These are phyloP conservation scores for Cepaea nemoralis DNA, from an alignment of 1,140 invertebrate genomes.

Conservation along the genomic window DNA sequence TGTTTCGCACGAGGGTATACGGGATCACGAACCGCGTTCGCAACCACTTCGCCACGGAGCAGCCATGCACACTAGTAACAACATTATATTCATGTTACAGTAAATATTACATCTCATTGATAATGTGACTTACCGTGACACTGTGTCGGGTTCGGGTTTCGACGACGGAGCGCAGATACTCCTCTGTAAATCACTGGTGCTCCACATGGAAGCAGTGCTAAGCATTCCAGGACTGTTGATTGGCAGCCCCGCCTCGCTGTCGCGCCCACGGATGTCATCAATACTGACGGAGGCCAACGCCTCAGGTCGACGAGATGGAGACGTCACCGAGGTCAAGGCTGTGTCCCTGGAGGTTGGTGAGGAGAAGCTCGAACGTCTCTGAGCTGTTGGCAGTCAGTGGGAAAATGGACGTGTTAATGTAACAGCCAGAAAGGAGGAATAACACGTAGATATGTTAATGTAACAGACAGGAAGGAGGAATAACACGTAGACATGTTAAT, in stretches of 20 bases:
- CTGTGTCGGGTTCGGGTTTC: constrained; percentile 33
- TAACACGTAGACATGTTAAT: too few relatives aligned
- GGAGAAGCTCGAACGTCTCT: constrained; percentile 13
- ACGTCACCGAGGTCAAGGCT: not conserved
- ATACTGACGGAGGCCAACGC: constrained; percentile 25
- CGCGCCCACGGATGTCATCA: constrained; percentile 7
- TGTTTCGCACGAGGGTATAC: too few relatives aligned
- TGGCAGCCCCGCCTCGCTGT: not conserved
- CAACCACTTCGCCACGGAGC: too few relatives aligned
- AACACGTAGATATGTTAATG: too few relatives aligned
- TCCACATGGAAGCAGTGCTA: constrained; percentile 59
- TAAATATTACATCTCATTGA: too few relatives aligned
- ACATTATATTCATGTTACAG: too few relatives aligned
- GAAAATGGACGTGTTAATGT: not conserved
- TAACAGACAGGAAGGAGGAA: too few relatives aligned
- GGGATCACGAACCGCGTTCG: too few relatives aligned
- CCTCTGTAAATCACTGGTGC: constrained; percentile 51
- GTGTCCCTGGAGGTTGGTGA: constrained; percentile 13
- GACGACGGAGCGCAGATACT: constrained; percentile 40
- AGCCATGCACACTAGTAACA: too few relatives aligned
- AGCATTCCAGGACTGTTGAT: constrained; percentile 55
- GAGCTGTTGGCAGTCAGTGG: constrained; percentile 5
- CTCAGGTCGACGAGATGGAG: not conserved
- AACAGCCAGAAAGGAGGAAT: not conserved
- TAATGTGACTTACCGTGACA: constrained; percentile 44